Evolutionary conservation across 2,113 vertebrate species (phyloP), one percentile per base, ranked within the genome.

Genomic region (Parus major): DNA sequence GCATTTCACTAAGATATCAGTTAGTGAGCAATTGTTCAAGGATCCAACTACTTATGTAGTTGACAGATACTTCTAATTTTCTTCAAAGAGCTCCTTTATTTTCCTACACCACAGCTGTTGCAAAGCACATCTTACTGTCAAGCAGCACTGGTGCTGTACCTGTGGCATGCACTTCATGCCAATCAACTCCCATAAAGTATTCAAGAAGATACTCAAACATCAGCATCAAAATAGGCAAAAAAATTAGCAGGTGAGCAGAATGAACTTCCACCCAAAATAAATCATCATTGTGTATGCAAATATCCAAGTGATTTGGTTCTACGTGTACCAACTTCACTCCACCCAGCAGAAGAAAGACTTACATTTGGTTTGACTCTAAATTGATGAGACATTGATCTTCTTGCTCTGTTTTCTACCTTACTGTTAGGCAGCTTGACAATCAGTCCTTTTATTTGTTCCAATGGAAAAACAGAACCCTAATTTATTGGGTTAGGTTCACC

Each of bases 401-500:
- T 93, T 52, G 53, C 53, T 31, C 31, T 66, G 14, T 44, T 93
- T 86, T 79, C 44, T 88, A 75, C 80, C 80, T 92, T 81, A 41
- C 42, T 60, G 76, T 53, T 10, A 81, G 42, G 60, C 57, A 90
- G 86, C 80, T 83, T 86, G 86, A 92, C 76, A 97, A 87, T 55
- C 55, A 90, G 88, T 56, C 93, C 87, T 84, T 95, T 95, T 95
- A 97, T 80, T 97, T 95, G 96, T 95, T 95, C 94, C 86, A 94
- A 86, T 96, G 92, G 93, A 96, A 96, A 77, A 97, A 94, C 82
- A 94, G 92, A 86, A 92, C 93, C 94, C 75, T 97, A 96, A 96
- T 96, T 95, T 97, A 96, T 93, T 64, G 69, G 94, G 91, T 88
- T 90, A 72, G 69, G 96, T 96, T 98, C 97, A 97, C 83, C 90